These are phyloP conservation scores for Pachycephus smyrnensis DNA, from an alignment of 2,888 invertebrate genomes.

Conservation along the genomic window DNA sequence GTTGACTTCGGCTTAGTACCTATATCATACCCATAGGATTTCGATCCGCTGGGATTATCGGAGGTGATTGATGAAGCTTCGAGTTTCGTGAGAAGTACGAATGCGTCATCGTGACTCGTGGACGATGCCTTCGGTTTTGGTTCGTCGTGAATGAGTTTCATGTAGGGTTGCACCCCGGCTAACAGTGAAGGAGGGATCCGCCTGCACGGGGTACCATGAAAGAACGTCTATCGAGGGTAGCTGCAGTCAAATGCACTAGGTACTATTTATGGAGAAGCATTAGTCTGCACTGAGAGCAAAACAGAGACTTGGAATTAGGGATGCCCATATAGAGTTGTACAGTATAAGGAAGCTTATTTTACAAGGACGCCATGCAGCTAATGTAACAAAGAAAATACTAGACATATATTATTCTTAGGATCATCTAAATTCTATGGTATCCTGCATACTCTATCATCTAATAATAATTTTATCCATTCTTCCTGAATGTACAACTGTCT, in stretches of 20 bases:
- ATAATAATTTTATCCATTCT: background rate
- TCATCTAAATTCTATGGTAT: background rate
- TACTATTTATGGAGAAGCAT: conserved; percentile 4
- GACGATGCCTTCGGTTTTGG: background rate
- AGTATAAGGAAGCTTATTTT: background rate
- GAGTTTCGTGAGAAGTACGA: background rate
- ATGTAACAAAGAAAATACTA: background rate
- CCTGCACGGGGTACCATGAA: background rate
- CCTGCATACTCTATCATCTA: background rate
- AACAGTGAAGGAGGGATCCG: background rate
- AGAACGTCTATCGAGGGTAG: background rate
- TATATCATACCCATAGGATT: background rate
- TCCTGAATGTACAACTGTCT: background rate
- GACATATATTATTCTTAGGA: background rate
- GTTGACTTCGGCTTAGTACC: background rate
- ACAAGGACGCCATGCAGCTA: background rate
- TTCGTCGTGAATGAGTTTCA: background rate
- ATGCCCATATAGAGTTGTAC: background rate
- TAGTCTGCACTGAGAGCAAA: background rate
- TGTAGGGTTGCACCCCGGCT: background rate
- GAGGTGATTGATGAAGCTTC: background rate
- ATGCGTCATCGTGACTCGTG: conserved; percentile 6
- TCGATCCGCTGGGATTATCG: background rate
- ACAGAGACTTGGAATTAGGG: background rate
- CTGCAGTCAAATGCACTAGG: background rate